Conservation (phyloP, 1,140 invertebrate species). For the Delia radicum region DNA sequence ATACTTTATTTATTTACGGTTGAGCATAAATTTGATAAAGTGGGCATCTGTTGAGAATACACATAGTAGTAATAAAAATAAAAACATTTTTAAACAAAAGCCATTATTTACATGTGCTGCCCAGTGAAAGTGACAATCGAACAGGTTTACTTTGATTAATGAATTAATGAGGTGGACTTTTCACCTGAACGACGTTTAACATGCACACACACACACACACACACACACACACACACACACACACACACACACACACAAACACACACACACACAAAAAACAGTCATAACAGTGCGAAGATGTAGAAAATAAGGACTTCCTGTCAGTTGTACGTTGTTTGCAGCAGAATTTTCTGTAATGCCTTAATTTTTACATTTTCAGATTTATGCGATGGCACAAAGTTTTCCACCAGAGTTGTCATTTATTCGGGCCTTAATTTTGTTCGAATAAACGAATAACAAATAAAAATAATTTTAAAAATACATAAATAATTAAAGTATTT, state of each 20-base stretch:
- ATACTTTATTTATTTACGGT: background rate
- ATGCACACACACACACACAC: background rate
- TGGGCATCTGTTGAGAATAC: background rate
- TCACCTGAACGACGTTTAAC: constrained; percentile 48
- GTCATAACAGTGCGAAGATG: background rate
- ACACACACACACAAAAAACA: background rate
- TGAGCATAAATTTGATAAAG: background rate
- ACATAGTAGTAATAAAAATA: too few relatives aligned
- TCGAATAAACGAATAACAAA: too few relatives aligned
- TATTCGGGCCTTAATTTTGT: too few relatives aligned
- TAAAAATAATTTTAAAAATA: too few relatives aligned
- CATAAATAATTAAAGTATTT: too few relatives aligned
- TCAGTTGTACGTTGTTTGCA: background rate
- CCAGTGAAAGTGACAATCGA: constrained; percentile 52
- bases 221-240: background rate
- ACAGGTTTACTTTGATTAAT: constrained; percentile 53
- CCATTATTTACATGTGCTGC: constrained; percentile 53
- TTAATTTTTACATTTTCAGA: background rate
- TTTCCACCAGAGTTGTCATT: too few relatives aligned
- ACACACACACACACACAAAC: background rate
- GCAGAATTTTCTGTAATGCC: background rate
- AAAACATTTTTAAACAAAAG: constrained; percentile 33
- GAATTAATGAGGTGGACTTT: constrained; percentile 55
- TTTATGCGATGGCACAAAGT: background rate
- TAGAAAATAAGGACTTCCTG: background rate